Base-by-base conservation (phyloP, 1,140 invertebrate genomes). In the Dufourea novaeangliae region DNA sequence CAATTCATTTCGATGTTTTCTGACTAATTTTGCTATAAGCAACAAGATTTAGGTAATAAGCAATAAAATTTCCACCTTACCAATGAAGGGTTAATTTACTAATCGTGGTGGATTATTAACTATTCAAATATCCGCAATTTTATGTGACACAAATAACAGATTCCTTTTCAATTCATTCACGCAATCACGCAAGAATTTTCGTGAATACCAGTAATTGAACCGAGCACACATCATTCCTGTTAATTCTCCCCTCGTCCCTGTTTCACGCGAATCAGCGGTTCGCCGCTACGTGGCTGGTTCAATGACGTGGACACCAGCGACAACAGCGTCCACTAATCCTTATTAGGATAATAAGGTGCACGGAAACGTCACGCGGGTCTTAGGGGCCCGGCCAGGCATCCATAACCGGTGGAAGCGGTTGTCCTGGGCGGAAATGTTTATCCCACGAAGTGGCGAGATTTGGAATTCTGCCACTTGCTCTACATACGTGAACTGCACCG, bases 391-490 rank as follows among this genome's bases (percentile, higher is more conserved):
- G 25, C 44, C 63, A 39, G 39, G 70, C 66, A 68, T 73, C 56
- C 71, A 22, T 56, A 76, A 54, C 57, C 39, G 37, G 68, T 32
- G 81, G 78, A 73, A 86, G 68, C 64, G 81, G 80, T 79, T 75
- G 80, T 83, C 83, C 84, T 79, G 78, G n/a, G 81, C 86, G 86
- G 86, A 89, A 90, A 88, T 90, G 86, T 90, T 90, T 90, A 89
- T 90, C 84, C 84, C 76, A 72, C 76, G 75, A 82, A 84, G 82
- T 84, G 77, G 85, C 79, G 80, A 89, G 85, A 91, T 91, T 90
- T 91, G 90, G 90, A 91, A 89, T 87, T 83, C 87, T 90, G 89
- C 89, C 89, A 91, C 84, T 90, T 89, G 87, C 87, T 89, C 88
- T 89, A 89, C 88, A 90, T 90, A 90, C 87, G 88, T 87, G 86